Conservation (phyloP, 2,888 invertebrate species). For the Monochamus alternatus region DNA sequence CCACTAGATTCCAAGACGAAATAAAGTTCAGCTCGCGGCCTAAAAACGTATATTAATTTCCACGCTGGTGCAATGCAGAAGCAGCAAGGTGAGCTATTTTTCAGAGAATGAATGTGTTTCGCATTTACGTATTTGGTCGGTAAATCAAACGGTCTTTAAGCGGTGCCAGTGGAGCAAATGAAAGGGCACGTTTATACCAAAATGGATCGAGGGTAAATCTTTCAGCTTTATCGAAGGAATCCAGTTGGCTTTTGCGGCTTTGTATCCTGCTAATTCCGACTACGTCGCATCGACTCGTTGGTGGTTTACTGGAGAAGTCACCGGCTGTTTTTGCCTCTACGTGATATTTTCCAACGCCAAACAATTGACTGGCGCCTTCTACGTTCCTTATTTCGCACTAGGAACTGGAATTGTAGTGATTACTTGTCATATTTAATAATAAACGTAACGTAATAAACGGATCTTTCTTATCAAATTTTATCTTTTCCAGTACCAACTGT, state of each 20-base stretch:
- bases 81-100: constrained; percentile 48
- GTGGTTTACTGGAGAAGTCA: constrained; percentile 59
- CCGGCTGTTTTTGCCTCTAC: constrained; percentile 52
- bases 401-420: too few species aligned
- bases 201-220: constrained; percentile 67
- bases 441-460: too few species aligned
- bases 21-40: too few species aligned
- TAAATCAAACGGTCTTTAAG: constrained; percentile 65
- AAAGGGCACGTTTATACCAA: constrained; percentile 65
- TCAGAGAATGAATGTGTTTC: constrained; percentile 60
- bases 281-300: constrained; percentile 57
- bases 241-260: constrained; percentile 67
- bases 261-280: constrained; percentile 68
- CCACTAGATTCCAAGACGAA: too few species aligned
- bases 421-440: too few species aligned
- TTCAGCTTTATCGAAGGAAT: constrained; percentile 68
- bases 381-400: not conserved
- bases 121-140: constrained; percentile 65
- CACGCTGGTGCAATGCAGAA: constrained; percentile 8
- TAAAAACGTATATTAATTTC: constrained; percentile 29
- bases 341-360: constrained; percentile 40
- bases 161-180: constrained; percentile 64
- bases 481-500: too few species aligned
- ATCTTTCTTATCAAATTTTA: too few species aligned
- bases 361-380: not conserved